A percentile compares a stretch with the other conserved stretches of the same genome.
These are phyloP conservation scores for Tapera naevia DNA, from an alignment of 2,797 vertebrate species.

Conservation along the genomic window DNA sequence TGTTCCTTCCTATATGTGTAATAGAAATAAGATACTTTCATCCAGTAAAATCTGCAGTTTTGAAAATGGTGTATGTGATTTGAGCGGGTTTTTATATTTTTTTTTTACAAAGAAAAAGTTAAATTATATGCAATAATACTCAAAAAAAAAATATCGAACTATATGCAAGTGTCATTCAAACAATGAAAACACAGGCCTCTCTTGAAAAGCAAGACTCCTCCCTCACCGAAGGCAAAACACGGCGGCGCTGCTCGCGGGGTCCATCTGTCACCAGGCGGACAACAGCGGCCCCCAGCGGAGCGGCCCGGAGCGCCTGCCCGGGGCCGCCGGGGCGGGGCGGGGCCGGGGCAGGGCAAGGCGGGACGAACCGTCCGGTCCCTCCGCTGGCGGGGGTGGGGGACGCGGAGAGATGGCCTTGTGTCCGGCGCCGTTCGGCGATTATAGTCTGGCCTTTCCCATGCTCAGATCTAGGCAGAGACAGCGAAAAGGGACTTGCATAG, in stretches of 20 bases:
- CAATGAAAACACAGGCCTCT: neutral
- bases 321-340: too few relatives aligned
- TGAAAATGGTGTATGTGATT: neutral
- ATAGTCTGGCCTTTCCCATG: neutral
- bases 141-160: too few relatives aligned
- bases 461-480: neutral
- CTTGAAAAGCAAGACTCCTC: neutral
- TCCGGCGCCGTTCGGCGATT: neutral
- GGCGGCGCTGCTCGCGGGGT: too few relatives aligned
- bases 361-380: neutral
- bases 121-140: too few relatives aligned
- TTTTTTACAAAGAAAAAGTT: too few relatives aligned
- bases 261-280: neutral
- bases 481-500: neutral
- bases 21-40: neutral
- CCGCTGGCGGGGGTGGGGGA: too few relatives aligned
- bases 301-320: too few relatives aligned
- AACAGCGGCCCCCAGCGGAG: constrained; percentile 36
- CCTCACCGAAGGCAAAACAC: neutral
- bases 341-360: neutral
- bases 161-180: neutral
- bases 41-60: neutral
- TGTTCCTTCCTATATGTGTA: neutral
- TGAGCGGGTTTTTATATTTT: neutral
- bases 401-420: neutral